phyloP scores from a whole-genome alignment of 2,888 invertebrate genomes.

The Volucella inanis region DNA sequence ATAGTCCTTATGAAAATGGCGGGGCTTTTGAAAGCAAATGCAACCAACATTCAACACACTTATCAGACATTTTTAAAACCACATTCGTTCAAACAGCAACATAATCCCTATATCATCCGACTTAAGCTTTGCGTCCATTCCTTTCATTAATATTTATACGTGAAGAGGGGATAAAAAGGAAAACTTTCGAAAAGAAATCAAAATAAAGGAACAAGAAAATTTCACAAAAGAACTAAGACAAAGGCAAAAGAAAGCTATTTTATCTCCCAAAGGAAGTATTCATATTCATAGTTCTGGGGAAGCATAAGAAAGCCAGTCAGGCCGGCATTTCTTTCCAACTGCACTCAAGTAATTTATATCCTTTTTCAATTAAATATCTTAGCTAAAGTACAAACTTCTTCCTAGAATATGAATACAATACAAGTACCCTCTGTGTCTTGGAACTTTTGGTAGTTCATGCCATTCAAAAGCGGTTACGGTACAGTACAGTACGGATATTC shows the following conservation, averaged over 20 bases:
- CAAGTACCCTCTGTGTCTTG: slow-evolving; percentile 4
- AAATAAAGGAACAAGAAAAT: slow-evolving; percentile 39
- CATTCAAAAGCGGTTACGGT: slow-evolving; percentile 21
- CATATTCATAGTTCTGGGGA: not conserved
- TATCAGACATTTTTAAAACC: too few species aligned
- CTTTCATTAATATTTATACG: too few species aligned
- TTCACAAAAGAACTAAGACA: slow-evolving; percentile 31
- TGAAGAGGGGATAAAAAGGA: slow-evolving; percentile 36
- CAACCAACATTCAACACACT: too few species aligned
- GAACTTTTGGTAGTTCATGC: not conserved
- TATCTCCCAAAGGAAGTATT: slow-evolving; percentile 12
- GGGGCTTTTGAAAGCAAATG: too few species aligned
- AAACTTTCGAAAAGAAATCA: too few species aligned
- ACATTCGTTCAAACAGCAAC: too few species aligned
- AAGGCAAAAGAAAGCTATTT: slow-evolving; percentile 49
- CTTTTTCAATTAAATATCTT: slow-evolving; percentile 62
- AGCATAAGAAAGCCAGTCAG: not conserved
- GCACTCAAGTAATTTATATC: slow-evolving; percentile 57
- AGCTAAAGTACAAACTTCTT: slow-evolving; percentile 38
- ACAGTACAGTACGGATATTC: too few species aligned
- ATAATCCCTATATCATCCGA: too few species aligned
- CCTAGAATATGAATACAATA: not conserved
- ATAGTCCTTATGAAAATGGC: too few species aligned
- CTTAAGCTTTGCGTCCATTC: too few species aligned
- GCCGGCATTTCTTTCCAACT: slow-evolving; percentile 39